Base-by-base conservation (phyloP, 2,888 invertebrate species). In the Phaonia tiefii region DNA sequence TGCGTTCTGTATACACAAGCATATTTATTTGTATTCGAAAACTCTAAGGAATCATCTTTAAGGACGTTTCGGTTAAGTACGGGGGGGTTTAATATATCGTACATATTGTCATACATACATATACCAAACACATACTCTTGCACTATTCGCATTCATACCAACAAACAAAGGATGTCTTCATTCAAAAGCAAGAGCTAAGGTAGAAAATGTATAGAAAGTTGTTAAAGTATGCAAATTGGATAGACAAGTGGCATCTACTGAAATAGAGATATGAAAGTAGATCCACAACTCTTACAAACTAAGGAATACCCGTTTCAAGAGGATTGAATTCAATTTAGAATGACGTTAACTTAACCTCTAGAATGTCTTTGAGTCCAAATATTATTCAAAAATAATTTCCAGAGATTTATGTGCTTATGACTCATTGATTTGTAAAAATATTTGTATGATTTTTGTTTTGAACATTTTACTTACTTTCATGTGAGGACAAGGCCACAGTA, bases 401-500 rank as follows among this genome's bases (percentile, higher is more conserved):
- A 11, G 11, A 10, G 54, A 22, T 54, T 54, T 25, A 25, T 54
- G 11, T 54, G 13, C 25, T 13, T 11, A 2, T 54, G 54, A 13
- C 25, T 54, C 54, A 54, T 54, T 54, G 54, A 54, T 54, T 54
- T 2, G 54, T 11, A 17, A 39, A 7, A 39, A n/a, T n/a, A n/a
- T n/a, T n/a, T n/a, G n/a, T n/a, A n/a, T n/a, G n/a, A n/a, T n/a
- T n/a, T n/a, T n/a, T n/a, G 31, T 15, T n/a, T n/a, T n/a, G n/a
- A n/a, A n/a, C n/a, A 31, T 31, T 79, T 60, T 84, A 88, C 91
- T 90, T 84, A 91, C 91, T 86, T 89, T 91, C 89, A 91, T 91
- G 80, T 85, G 87, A 42, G 90, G 89, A 85, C 91, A 91, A 70
- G 91, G 91, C 91, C 91, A 91, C 60, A 90, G 86, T 44, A 91